Evolutionary conservation across 2,113 vertebrate genomes (phyloP), one percentile per base, ranked within the genome.

Genomic region (Campylomormyrus numenius): DNA sequence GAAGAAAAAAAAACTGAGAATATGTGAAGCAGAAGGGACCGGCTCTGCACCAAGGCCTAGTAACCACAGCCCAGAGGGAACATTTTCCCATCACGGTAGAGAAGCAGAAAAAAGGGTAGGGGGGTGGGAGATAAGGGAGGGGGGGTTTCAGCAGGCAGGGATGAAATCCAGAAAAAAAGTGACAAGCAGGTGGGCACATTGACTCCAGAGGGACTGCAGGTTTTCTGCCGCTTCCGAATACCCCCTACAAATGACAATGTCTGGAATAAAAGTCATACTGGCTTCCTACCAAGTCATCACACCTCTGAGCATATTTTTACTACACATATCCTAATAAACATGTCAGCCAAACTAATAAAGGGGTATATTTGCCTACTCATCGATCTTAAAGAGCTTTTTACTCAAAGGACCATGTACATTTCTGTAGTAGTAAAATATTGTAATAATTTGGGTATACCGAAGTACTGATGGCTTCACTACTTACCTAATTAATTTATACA

Each of bases 301-400:
- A 50, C 48, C 9, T 86, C 15, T 53, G 10, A 87, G 50, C n/a
- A 39, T 53, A 56, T 87, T 35, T 53, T 27, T 53, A 56, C 50
- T 27, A 31, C 84, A 86, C 85, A 87, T 53, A 35, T 48, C 19
- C 19, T 45, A 85, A 85, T 85, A 53, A 53, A 48, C 19, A 42
- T 45, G 42, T 21, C 77, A 83, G 83, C 45, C 45, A 87, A 53
- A 87, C 85, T 9, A 87, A 87, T 87, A 87, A 87, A 56, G 27
- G 50, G 21, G n/a, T 17, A 8, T 53, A 56, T 17, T 35, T 87
- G n/a, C 27, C 31, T 35, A 15, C 50, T 35, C 27, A 52, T 50
- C n/a, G 5, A 53, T 49, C 50, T 42, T 42, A 39, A 87, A 86
- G n/a, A 42, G 77, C 77, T 45, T 52, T 49, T 85, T 46, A n/a